Evolutionary conservation across 2,888 invertebrate species (phyloP), one percentile per base, ranked within the genome.

Genomic region (Bembecia ichneumoniformis): DNA sequence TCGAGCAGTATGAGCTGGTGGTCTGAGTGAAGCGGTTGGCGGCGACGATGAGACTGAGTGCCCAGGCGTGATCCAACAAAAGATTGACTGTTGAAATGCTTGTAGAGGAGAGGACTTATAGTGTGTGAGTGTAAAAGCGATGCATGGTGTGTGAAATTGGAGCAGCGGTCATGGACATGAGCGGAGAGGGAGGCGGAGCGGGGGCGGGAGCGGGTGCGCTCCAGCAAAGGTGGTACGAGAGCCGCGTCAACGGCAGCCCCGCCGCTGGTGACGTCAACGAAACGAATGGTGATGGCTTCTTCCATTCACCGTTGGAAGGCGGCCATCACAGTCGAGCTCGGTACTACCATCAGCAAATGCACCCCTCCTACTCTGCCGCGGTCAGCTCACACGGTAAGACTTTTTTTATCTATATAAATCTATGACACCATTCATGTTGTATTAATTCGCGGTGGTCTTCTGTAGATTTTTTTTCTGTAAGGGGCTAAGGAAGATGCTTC

Each of bases 341-440:
- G 53, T 88, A 88, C 77, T 89, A 89, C 79, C 88, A 89, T 63
- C 88, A 88, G 68, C 88, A 88, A 64, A 88, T 89, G 87, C 89
- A 89, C 71, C 82, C 82, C 61, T 87, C 88, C 58, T 89, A 88
- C 70, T 87, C 88, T 53, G 76, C 88, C 52, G 87, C 88, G 51
- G 88, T 88, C 65, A 74, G 83, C 56, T 87, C 88, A 55, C 88
- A 89, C 64, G 88, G 88, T 88, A 61, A 82, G 87, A 28, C 28
- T 28, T 28, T 28, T 28, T 28, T 28, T 28, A 28, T 28, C 2
- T 4, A 28, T 28, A 9, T 28, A 9, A 28, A 9, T n/a, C n/a
- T n/a, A n/a, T n/a, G n/a, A n/a, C n/a, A n/a, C n/a, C n/a, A n/a
- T n/a, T n/a, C n/a, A n/a, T n/a, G n/a, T n/a, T n/a, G n/a, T n/a